Conservation (phyloP, 2,888 invertebrate species). For the Drosophila leonis region DNA sequence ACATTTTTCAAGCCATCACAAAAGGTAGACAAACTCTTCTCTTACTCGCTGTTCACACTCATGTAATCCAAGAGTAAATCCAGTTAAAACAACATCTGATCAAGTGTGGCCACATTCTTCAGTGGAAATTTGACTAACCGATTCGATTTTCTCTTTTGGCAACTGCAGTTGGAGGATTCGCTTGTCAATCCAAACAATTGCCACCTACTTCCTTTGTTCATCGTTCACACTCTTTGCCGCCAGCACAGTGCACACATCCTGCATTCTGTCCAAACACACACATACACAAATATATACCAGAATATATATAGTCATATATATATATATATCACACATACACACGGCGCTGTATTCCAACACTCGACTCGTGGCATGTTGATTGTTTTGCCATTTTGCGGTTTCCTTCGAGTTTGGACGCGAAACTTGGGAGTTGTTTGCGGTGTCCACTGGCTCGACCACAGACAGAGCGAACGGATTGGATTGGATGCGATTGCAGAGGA, state of each 20-base stretch:
- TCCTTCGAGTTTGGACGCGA: slow-evolving; percentile 33
- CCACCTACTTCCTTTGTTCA: slow-evolving; percentile 26
- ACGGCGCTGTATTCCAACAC: slow-evolving; percentile 27
- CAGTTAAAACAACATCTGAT: slow-evolving; percentile 21
- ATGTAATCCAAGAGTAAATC: slow-evolving; percentile 25
- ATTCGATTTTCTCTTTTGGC: slow-evolving; percentile 17
- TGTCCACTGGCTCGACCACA: slow-evolving; percentile 41
- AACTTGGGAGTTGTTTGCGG: slow-evolving; percentile 34
- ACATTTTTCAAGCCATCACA: background rate
- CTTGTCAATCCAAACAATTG: slow-evolving; percentile 50
- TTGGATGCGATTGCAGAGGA: slow-evolving; percentile 6
- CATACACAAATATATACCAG: background rate
- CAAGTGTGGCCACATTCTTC: slow-evolving; percentile 4
- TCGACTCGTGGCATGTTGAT: slow-evolving; percentile 70
- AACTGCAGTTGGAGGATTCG: slow-evolving; percentile 30
- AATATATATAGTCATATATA: background rate
- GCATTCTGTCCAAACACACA: background rate
- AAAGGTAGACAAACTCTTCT: background rate
- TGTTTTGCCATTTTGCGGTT: slow-evolving; percentile 79
- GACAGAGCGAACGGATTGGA: slow-evolving; percentile 9
- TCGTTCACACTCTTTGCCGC: slow-evolving; percentile 8
- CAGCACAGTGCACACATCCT: slow-evolving; percentile 30
- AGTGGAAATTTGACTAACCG: slow-evolving; percentile 37
- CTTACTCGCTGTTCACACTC: background rate
- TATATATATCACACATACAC: background rate